Evolutionary conservation across 2,797 vertebrate species (phyloP).

Genomic region (Botia almorhae): DNA sequence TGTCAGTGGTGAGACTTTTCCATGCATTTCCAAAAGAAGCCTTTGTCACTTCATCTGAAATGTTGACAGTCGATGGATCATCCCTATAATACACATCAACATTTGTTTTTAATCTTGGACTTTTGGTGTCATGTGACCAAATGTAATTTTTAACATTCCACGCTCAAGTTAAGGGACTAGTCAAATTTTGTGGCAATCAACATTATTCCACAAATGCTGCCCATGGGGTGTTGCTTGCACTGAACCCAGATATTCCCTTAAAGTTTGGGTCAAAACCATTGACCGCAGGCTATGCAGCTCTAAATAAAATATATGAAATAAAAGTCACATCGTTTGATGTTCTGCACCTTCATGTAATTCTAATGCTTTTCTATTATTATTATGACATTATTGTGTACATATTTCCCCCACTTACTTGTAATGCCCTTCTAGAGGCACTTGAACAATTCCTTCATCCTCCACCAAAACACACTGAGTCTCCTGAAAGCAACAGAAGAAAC

Average conservation of each 20-base stretch:
- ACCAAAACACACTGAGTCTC: slow-evolving; percentile 95
- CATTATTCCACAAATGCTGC: no score
- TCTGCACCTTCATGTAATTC: neutral
- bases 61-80: slow-evolving; percentile 66
- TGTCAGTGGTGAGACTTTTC: slow-evolving; percentile 90
- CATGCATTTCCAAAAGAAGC: slow-evolving; percentile 88
- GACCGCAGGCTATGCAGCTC: neutral
- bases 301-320: neutral
- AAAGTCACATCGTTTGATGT: neutral
- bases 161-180: no score
- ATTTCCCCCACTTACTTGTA: slow-evolving; percentile 82
- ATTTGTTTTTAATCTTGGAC: neutral
- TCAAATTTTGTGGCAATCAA: no score
- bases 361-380: neutral
- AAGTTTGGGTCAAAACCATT: neutral
- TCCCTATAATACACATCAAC: slow-evolving; percentile 61
- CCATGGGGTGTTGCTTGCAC: no score
- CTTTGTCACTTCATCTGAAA: slow-evolving; percentile 99
- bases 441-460: slow-evolving; percentile 94
- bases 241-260: neutral
- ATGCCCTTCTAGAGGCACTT: slow-evolving; percentile 90
- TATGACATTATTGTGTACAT: neutral
- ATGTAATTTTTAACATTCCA: no score
- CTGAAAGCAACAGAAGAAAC: slow-evolving; percentile 69
- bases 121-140: neutral